These are phyloP conservation scores for Paramuricea clavata DNA, from an alignment of 92 coral and sea anemone genomes.

Conservation along the genomic window DNA sequence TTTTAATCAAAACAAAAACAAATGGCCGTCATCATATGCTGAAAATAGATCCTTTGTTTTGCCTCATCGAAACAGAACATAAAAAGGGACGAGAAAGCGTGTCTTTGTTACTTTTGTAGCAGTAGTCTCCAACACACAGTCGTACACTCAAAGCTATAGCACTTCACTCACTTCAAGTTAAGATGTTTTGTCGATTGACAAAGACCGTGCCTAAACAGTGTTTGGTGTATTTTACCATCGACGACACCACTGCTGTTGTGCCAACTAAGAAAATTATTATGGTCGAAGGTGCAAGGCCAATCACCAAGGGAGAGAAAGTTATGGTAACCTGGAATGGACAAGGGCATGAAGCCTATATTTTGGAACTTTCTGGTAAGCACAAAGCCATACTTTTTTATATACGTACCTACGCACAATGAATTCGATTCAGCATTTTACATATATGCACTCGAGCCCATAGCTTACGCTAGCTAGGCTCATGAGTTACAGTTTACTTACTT, in stretches of 20 bases:
- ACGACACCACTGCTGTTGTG: background rate
- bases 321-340: background rate
- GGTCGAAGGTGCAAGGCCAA: conserved; percentile 16
- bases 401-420: too few species aligned
- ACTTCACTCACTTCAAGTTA: background rate
- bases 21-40: too few species aligned
- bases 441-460: too few species aligned
- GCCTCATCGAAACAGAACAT: background rate
- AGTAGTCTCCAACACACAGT: background rate
- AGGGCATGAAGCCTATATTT: background rate
- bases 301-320: background rate
- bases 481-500: too few species aligned
- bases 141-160: background rate
- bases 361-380: conserved; percentile 2
- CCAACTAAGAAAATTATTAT: background rate
- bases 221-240: conserved; percentile 7
- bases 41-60: background rate
- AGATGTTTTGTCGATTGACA: conserved; percentile 16
- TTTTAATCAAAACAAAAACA: too few species aligned
- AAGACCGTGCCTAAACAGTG: conserved; percentile 3
- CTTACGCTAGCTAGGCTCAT: too few species aligned
- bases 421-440: too few species aligned
- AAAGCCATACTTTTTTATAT: background rate
- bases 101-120: background rate
- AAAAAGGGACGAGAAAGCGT: background rate